Evolutionary conservation across 2,888 invertebrate genomes (phyloP), one percentile per base, ranked within the genome.

Genomic region (Blomia tropicalis): DNA sequence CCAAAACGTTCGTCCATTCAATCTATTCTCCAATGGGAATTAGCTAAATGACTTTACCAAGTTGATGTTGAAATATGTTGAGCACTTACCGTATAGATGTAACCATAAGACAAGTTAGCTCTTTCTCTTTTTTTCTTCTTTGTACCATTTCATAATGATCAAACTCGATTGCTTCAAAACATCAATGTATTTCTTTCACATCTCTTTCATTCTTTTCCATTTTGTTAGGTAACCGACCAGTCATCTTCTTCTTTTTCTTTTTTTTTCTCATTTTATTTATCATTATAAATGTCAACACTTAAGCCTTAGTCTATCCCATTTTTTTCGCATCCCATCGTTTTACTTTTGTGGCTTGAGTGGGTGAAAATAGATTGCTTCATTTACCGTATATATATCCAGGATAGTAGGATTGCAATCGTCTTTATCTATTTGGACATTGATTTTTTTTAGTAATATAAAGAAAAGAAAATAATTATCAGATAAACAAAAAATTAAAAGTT

Each of bases 241-340:
- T 41, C 41, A n/a, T 14, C 41, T 41, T 14, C 41, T 41, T 14
- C 14, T n/a, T 41, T 14, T n/a, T 41, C 14, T 14, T 41, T 14
- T n/a, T 41, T 14, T 41, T 41, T 14, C 41, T 41, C 14, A n/a
- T 41, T 14, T n/a, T 41, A 41, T 14, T 41, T 41, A n/a, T 14
- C 41, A 41, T 14, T 11, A 47, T 47, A 47, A 47, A 47, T 47
- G 51, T 47, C 51, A 47, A 47, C 51, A 47, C 51, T 47, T 47
- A 47, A 47, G 51, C 51, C n/a, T 25, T 7, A 14, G 51, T n/a
- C 7, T 17, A 36, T 36, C 36, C n/a, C n/a, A n/a, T n/a, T n/a
- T n/a, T n/a, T n/a, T n/a, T n/a, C n/a, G n/a, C n/a, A n/a, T n/a
- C n/a, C n/a, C n/a, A n/a, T n/a, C n/a, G n/a, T n/a, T n/a, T n/a